Evolutionary conservation across 2,797 vertebrate species (phyloP).

Genomic region (Nyctibius grandis): DNA sequence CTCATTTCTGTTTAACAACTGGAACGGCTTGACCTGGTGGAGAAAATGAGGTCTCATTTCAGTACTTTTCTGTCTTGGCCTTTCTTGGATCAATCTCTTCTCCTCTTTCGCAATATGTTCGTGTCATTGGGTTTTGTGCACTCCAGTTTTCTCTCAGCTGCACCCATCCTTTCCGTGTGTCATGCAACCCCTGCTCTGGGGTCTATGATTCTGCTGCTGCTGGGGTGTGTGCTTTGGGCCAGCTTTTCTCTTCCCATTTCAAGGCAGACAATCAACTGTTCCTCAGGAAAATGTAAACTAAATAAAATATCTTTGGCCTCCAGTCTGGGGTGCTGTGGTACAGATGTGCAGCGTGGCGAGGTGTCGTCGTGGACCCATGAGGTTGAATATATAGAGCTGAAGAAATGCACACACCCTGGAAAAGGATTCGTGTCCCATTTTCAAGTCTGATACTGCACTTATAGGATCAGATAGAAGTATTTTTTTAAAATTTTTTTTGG

Average conservation of each 20-base stretch:
- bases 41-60: background rate
- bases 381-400: background rate
- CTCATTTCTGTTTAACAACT: background rate
- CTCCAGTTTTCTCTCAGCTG: background rate
- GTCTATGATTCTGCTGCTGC: background rate
- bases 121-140: accelerated
- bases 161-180: background rate
- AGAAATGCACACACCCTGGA: background rate
- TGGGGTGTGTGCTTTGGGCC: background rate
- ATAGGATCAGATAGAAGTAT: background rate
- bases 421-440: accelerated
- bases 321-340: background rate
- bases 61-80: background rate
- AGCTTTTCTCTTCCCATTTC: background rate
- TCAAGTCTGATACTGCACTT: background rate
- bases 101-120: background rate
- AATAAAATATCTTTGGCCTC: background rate
- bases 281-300: background rate
- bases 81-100: background rate
- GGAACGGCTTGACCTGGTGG: background rate
- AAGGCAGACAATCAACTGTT: background rate
- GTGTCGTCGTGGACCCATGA: background rate
- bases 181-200: background rate
- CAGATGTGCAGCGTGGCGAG: background rate
- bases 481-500: background rate